These are phyloP conservation scores for Embiotoca jacksoni DNA, from an alignment of 2,113 vertebrate genomes.

Conservation along the genomic window DNA sequence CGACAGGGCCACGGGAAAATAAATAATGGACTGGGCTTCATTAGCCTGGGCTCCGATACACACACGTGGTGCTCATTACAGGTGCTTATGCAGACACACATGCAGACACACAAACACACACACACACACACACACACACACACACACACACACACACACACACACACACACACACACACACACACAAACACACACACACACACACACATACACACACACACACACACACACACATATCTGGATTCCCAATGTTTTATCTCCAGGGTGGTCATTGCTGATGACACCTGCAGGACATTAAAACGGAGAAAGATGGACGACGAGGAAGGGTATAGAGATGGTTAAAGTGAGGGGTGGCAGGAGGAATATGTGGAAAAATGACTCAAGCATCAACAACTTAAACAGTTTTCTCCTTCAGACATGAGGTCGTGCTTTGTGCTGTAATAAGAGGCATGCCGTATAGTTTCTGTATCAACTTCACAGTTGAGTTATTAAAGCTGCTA, in stretches of 20 bases:
- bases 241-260: slow-evolving; percentile 76
- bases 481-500: slow-evolving; percentile 22
- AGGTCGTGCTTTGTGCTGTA: slow-evolving; percentile 39
- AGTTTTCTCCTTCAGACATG: slow-evolving; percentile 14
- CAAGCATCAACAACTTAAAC: slow-evolving; percentile 48
- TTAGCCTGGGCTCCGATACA: slow-evolving; percentile 77
- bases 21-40: slow-evolving; percentile 83
- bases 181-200: slow-evolving; percentile 49
- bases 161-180: slow-evolving; percentile 53
- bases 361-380: slow-evolving; percentile 31
- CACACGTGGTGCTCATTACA: slow-evolving; percentile 84
- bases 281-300: slow-evolving; percentile 52
- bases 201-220: slow-evolving; percentile 46
- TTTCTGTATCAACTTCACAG: slow-evolving; percentile 24
- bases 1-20: slow-evolving; percentile 79
- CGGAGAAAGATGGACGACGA: slow-evolving; percentile 17
- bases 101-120: neutral
- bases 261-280: slow-evolving; percentile 75
- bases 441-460: slow-evolving; percentile 14
- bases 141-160: slow-evolving; percentile 43
- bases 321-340: slow-evolving; percentile 22
- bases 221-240: slow-evolving; percentile 54
- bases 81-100: slow-evolving; percentile 75
- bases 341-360: slow-evolving; percentile 30
- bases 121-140: slow-evolving; percentile 29